Evolutionary conservation across 2,797 vertebrate species (phyloP).

Genomic region (Lacerta bilineata): DNA sequence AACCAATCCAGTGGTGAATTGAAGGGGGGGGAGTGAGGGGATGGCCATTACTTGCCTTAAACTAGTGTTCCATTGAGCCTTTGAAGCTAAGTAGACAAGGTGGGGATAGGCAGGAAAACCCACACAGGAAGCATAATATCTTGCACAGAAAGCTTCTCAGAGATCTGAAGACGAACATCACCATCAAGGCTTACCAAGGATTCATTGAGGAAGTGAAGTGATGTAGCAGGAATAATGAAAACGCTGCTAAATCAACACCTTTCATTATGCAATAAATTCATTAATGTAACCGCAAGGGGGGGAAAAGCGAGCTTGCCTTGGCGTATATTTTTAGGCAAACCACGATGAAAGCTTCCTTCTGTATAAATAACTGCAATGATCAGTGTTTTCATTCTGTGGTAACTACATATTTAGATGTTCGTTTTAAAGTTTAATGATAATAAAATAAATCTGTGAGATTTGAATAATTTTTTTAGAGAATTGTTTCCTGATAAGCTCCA

Average conservation of each 20-base stretch:
- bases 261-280: constrained; percentile 76
- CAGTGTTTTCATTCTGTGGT: constrained; percentile 59
- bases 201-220: constrained; percentile 71
- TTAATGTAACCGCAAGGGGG: constrained; percentile 58
- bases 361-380: constrained; percentile 61
- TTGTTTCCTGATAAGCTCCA: too few species aligned
- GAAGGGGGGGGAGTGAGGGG: background rate
- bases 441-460: constrained; percentile 55
- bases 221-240: constrained; percentile 74
- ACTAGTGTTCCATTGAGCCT: background rate
- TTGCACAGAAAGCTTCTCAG: background rate
- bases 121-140: background rate
- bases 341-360: constrained; percentile 62
- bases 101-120: too few species aligned
- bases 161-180: constrained; percentile 63
- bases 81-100: background rate
- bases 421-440: constrained; percentile 67
- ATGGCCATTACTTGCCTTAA: background rate
- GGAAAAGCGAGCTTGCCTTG: constrained; percentile 59
- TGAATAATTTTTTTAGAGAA: constrained; percentile 35
- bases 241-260: constrained; percentile 75
- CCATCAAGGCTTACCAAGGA: constrained; percentile 72
- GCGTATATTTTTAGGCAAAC: constrained; percentile 49
- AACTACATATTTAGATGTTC: constrained; percentile 63
- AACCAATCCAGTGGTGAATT: background rate